Base-by-base conservation (phyloP, 2,888 invertebrate species). In the Agonopterix alstromeriana region DNA sequence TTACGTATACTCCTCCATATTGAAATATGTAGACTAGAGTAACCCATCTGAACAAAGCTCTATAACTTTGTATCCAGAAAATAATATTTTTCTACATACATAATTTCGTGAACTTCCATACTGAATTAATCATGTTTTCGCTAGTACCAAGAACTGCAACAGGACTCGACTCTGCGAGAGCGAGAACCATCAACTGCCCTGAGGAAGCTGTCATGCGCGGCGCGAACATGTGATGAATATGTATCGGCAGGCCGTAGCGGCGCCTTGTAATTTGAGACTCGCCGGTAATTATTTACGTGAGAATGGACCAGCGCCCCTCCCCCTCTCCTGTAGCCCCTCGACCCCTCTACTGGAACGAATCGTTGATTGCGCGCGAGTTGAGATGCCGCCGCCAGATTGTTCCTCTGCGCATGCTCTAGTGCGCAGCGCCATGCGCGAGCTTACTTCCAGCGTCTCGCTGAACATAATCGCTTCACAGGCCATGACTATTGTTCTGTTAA, bases 221-320 rank as follows among this genome's bases (percentile, higher is more conserved):
- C 71, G 79, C 75, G 78, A 84, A 79, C 84, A 85, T 67, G 79
- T 82, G 86, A 85, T 83, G 86, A 81, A 83, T 82, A 83, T 78
- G 78, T 82, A 86, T 83, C 83, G 84, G 83, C 81, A 78, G 80
- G 73, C 77, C 57, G 68, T 63, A 61, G 73, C 84, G 83, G 83
- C 85, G 82, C 84, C 87, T 86, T 86, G 86, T 88, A 88, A 88
- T 88, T 84, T 86, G 83, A 85, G 67, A 76, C 76, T 79, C 76
- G 81, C 82, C 82, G 81, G 83, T 86, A 86, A 88, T 86, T 88
- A 86, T 88, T 86, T 86, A 87, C 86, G 86, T 86, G 85, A 86
- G 87, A 87, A 82, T 82, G 83, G 77, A 63, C 70, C 70, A 63
- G 58, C 56, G 64, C 65, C 58, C 61, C 60, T 62, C 61, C 63